phyloP scores from a whole-genome alignment of 2,888 invertebrate species.

The Disparrhopalites patrizii region DNA sequence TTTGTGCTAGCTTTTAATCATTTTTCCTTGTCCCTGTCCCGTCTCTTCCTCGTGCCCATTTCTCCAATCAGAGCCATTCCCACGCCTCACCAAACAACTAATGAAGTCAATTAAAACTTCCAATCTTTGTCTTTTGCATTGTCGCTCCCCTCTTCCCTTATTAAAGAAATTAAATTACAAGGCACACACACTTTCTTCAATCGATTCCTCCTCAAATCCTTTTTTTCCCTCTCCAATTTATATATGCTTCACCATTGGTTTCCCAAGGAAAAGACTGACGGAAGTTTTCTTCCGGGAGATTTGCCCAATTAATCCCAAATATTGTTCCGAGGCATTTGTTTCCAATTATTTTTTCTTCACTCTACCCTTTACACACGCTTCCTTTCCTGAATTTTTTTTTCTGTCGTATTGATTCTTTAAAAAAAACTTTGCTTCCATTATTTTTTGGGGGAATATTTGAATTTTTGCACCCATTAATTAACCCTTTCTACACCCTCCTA shows the following conservation, averaged over 20 bases:
- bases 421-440: too few species aligned
- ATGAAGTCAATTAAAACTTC: constrained; percentile 35
- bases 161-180: constrained; percentile 23
- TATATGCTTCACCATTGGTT: too few species aligned
- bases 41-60: background rate
- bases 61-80: background rate
- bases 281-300: too few species aligned
- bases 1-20: too few species aligned
- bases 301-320: too few species aligned
- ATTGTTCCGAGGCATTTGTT: too few species aligned
- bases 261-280: too few species aligned
- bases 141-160: constrained; percentile 1
- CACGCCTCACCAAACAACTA: constrained; percentile 5
- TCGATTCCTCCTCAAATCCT: background rate
- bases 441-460: too few species aligned
- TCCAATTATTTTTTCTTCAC: background rate
- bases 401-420: too few species aligned
- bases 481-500: too few species aligned
- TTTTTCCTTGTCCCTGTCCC: too few species aligned
- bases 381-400: background rate
- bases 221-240: background rate
- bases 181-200: background rate
- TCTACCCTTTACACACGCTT: background rate
- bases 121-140: constrained; percentile 25
- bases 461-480: too few species aligned